phyloP scores from a whole-genome alignment of 2,888 invertebrate genomes.

The Cephus nigrinus region DNA sequence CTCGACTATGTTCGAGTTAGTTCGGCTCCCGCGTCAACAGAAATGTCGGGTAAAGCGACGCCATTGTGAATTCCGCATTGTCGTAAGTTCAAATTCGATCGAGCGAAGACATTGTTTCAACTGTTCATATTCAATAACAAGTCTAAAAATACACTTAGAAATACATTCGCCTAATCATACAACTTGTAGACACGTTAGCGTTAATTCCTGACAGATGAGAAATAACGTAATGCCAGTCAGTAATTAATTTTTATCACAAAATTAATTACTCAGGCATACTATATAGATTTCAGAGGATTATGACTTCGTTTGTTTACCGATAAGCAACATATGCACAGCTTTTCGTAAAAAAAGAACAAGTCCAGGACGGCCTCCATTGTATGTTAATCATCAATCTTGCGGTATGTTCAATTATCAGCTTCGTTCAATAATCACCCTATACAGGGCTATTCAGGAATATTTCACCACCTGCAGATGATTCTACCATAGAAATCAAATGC shows the following conservation, averaged over 20 bases:
- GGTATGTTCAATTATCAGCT: too few relatives aligned
- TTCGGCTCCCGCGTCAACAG: background rate
- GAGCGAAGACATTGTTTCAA: background rate
- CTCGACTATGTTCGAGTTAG: background rate
- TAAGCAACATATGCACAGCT: background rate
- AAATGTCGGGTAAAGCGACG: background rate
- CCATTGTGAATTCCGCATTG: background rate
- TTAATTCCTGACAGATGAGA: background rate
- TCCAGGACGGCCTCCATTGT: background rate
- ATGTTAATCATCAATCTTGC: background rate
- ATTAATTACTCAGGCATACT: background rate
- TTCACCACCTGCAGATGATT: background rate
- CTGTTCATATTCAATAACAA: background rate
- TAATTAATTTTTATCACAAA: background rate
- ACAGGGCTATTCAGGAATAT: background rate
- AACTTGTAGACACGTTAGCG: background rate
- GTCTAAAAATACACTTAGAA: background rate
- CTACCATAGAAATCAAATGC: background rate
- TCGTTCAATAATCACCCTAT: background rate
- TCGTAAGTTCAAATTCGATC: background rate
- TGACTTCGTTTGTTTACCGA: background rate
- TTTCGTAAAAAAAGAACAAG: background rate
- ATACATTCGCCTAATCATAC: background rate
- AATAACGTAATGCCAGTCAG: background rate
- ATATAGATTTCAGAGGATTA: background rate